These are phyloP conservation scores for Tridacna crocea DNA, from an alignment of 2,888 invertebrate genomes.

Conservation along the genomic window DNA sequence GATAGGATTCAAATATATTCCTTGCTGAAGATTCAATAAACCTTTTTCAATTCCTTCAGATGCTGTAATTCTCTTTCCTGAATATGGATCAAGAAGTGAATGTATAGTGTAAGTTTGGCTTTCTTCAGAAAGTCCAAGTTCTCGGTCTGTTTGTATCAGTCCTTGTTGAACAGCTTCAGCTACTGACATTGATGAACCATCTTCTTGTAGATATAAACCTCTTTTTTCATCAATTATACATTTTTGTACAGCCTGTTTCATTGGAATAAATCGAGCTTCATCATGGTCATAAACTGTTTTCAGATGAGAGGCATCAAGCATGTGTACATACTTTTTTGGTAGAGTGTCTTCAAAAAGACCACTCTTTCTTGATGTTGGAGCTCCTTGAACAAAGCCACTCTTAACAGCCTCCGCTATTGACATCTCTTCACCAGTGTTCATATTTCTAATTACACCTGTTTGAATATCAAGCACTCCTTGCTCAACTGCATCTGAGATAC, in stretches of 20 bases:
- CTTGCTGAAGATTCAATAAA: slow-evolving; percentile 84
- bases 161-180: slow-evolving; percentile 66
- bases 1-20: slow-evolving; percentile 83
- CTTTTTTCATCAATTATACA: slow-evolving; percentile 88
- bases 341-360: slow-evolving; percentile 57
- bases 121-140: slow-evolving; percentile 49
- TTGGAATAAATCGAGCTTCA: slow-evolving; percentile 93
- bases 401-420: slow-evolving; percentile 72
- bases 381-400: slow-evolving; percentile 63
- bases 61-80: slow-evolving; percentile 89
- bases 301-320: slow-evolving; percentile 60
- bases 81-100: slow-evolving; percentile 90
- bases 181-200: slow-evolving; percentile 69
- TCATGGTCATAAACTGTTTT: slow-evolving; percentile 86
- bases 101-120: slow-evolving; percentile 75
- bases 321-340: slow-evolving; percentile 59
- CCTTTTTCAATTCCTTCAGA: slow-evolving; percentile 83
- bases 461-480: slow-evolving; percentile 63
- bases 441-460: slow-evolving; percentile 63
- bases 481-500: slow-evolving; percentile 90
- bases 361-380: slow-evolving; percentile 58
- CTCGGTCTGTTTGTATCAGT: slow-evolving; percentile 61
- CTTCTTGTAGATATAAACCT: slow-evolving; percentile 71
- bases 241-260: slow-evolving; percentile 87
- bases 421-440: slow-evolving; percentile 71